Evolutionary conservation across 2,113 vertebrate species (phyloP).

Genomic region (Eonycteris spelaea): DNA sequence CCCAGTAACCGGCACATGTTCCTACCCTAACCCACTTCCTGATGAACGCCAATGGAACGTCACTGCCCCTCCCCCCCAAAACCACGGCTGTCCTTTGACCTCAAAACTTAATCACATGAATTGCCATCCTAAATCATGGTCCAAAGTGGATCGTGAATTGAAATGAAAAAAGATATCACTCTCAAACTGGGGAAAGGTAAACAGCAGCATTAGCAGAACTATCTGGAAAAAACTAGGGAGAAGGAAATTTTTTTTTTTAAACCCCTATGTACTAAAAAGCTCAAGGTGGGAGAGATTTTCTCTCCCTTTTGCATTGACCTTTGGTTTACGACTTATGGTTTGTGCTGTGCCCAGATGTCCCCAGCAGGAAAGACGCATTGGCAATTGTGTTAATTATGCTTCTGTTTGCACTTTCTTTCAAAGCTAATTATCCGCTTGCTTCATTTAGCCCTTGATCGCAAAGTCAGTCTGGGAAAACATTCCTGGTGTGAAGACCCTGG

Average conservation of each 20-base stretch:
- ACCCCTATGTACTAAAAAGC: not conserved
- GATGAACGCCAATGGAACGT: not conserved
- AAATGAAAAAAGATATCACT: not conserved
- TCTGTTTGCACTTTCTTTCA: not conserved
- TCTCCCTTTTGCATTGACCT: not conserved
- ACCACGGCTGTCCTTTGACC: not conserved
- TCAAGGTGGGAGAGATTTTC: no score
- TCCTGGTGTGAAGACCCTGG: not conserved
- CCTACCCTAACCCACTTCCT: not conserved
- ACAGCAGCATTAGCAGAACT: not conserved
- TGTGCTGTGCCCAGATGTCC: not conserved
- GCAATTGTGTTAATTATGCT: not conserved
- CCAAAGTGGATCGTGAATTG: not conserved
- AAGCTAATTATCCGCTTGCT: slow-evolving; percentile 25
- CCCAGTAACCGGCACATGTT: not conserved
- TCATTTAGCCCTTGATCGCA: not conserved
- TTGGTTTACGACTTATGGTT: not conserved
- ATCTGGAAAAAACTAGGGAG: not conserved
- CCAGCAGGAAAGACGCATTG: not conserved
- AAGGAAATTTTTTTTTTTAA: not conserved
- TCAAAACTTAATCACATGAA: not conserved
- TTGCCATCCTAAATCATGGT: not conserved
- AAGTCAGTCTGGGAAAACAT: not conserved
- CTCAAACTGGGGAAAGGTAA: not conserved
- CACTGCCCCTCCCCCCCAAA: not conserved